phyloP scores from a whole-genome alignment of 2,113 vertebrate genomes.

The Nycticebus coucang region DNA sequence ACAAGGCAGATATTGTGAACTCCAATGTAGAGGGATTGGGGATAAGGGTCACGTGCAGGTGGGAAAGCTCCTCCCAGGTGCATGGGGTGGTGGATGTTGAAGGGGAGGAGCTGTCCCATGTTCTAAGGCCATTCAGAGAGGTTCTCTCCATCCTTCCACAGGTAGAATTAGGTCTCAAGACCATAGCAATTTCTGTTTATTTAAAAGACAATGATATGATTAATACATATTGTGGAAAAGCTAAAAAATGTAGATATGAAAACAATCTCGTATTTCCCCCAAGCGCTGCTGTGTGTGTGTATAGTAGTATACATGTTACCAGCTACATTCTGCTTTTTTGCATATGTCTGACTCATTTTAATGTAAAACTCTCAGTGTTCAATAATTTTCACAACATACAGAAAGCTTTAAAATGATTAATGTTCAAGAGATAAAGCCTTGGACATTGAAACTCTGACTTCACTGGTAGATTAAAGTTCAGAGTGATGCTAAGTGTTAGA shows the following conservation, averaged over 20 bases:
- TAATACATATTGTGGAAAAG: not conserved
- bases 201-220: not conserved
- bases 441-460: not conserved
- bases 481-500: not conserved
- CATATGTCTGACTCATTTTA: not conserved
- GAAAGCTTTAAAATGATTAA: not conserved
- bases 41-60: rapidly evolving
- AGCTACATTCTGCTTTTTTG: not conserved
- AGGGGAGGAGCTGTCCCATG: too few relatives aligned
- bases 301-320: not conserved
- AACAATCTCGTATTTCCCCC: not conserved
- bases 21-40: not conserved
- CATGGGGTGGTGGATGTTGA: rapidly evolving
- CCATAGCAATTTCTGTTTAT: not conserved
- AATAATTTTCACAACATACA: not conserved
- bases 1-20: rapidly evolving
- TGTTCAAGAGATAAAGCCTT: not conserved
- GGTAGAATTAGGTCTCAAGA: not conserved
- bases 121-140: not conserved
- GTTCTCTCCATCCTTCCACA: not conserved
- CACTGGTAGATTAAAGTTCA: not conserved
- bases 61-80: too few relatives aligned
- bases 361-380: not conserved
- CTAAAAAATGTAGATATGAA: not conserved
- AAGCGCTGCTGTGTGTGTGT: not conserved